A percentile compares a stretch with the other conserved stretches of the same genome.
Evolutionary conservation across 2,113 vertebrate species (phyloP).

Genomic region (Bolborhynchus lineola): DNA sequence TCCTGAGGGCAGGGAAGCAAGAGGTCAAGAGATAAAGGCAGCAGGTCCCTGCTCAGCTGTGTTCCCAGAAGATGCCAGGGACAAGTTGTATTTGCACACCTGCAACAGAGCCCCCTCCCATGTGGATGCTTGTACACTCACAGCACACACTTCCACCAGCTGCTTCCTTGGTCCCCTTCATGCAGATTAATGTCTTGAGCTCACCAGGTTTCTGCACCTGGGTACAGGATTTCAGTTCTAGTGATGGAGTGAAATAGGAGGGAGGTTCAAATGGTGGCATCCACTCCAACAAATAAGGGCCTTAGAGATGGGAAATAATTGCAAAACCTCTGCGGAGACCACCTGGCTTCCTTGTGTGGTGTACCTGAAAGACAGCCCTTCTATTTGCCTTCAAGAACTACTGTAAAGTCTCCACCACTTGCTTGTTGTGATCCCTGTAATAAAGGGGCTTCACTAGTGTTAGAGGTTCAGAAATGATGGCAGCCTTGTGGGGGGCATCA

Average conservation of each 20-base stretch:
- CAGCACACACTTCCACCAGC: neutral
- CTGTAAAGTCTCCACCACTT: neutral
- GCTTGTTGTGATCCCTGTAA: fast-evolving
- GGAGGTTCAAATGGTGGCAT: neutral
- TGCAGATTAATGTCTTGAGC: neutral
- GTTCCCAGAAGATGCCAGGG: neutral
- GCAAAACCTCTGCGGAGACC: neutral
- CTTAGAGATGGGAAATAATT: neutral
- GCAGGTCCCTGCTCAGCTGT: fast-evolving
- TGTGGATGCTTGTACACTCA: fast-evolving
- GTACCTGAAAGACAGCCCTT: neutral
- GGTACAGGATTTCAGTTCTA: neutral
- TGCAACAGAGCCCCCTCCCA: neutral
- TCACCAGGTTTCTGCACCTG: neutral
- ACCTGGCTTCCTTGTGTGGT: neutral
- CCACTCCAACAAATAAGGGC: neutral
- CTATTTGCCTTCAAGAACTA: neutral
- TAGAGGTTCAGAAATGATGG: neutral
- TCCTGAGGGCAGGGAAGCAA: neutral
- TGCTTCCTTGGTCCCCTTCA: neutral
- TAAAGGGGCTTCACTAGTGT: neutral
- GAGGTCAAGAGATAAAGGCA: conserved; percentile 27
- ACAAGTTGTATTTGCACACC: conserved; percentile 14
- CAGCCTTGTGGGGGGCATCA: neutral
- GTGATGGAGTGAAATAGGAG: neutral